These are phyloP conservation scores for Acrobasis suavella DNA, from an alignment of 2,888 invertebrate species.

Conservation along the genomic window DNA sequence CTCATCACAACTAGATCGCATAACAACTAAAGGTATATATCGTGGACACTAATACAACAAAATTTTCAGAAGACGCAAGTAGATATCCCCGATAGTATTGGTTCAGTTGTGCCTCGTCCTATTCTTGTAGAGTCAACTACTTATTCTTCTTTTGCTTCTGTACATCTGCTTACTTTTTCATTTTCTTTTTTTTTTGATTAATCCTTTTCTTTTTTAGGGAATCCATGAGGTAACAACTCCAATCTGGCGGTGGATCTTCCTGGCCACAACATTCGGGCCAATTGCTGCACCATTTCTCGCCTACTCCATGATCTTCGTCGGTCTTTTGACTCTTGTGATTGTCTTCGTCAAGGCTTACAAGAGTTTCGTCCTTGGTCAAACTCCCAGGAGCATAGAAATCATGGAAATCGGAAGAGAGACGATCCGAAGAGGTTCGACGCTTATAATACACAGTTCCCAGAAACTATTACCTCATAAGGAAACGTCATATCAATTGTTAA, in stretches of 20 bases:
- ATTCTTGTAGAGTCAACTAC: too few species aligned
- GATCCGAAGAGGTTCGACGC: slow-evolving; percentile 84
- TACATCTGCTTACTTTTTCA: too few species aligned
- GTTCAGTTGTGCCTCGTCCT: too few species aligned
- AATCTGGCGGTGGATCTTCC: slow-evolving; percentile 91
- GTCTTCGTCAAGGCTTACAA: slow-evolving; percentile 89
- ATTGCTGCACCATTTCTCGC: slow-evolving; percentile 86
- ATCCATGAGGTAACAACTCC: slow-evolving; percentile 89
- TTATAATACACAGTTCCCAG: slow-evolving; percentile 83
- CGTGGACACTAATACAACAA: too few species aligned
- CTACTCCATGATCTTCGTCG: slow-evolving; percentile 88
- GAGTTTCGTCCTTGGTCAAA: slow-evolving; percentile 86
- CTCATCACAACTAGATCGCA: too few species aligned
- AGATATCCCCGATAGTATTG: too few species aligned
- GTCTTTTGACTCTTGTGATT: slow-evolving; percentile 84
- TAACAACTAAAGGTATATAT: too few species aligned
- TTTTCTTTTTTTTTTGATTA: too few species aligned
- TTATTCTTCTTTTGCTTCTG: too few species aligned
- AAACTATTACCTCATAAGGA: slow-evolving; percentile 83
- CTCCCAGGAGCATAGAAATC: slow-evolving; percentile 86
- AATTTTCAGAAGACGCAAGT: too few species aligned
- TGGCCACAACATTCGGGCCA: slow-evolving; percentile 90
- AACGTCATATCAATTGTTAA: slow-evolving; percentile 69
- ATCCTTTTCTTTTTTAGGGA: slow-evolving; percentile 77
- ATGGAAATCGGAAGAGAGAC: slow-evolving; percentile 89